Conservation (phyloP, 2,797 vertebrate genomes). For the Acropternis orthonyx region DNA sequence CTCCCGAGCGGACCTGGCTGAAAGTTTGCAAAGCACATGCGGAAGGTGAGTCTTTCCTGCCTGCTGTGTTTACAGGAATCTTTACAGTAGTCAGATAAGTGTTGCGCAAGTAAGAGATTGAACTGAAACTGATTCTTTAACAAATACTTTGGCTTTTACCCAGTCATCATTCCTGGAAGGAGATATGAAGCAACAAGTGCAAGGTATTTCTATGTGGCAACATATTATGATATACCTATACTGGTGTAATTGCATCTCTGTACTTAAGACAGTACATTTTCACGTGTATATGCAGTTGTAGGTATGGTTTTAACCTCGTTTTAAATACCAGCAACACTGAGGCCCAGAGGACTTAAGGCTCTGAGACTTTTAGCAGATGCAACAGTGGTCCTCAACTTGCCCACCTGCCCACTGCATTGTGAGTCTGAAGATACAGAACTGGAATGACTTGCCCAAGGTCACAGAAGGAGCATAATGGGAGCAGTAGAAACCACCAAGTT, state of each 20-base stretch:
- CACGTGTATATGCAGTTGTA: neutral
- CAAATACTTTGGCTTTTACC: neutral
- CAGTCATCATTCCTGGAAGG: neutral
- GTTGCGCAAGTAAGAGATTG: fast-evolving
- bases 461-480: neutral
- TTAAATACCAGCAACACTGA: neutral
- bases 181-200: neutral
- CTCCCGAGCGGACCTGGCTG: neutral
- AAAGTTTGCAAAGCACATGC: fast-evolving
- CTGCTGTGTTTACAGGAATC: neutral
- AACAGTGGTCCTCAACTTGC: neutral
- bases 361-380: neutral
- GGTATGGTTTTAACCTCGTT: neutral
- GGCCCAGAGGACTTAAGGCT: neutral
- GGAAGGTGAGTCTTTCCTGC: neutral
- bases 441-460: neutral
- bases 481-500: neutral
- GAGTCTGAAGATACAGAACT: neutral
- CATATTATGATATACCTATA: neutral
- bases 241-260: neutral
- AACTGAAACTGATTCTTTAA: neutral
- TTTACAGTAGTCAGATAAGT: neutral
- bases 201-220: neutral
- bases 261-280: neutral
- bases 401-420: neutral